Evolutionary conservation across 2,888 invertebrate species (phyloP).

Genomic region (Ferdinandea cuprea): DNA sequence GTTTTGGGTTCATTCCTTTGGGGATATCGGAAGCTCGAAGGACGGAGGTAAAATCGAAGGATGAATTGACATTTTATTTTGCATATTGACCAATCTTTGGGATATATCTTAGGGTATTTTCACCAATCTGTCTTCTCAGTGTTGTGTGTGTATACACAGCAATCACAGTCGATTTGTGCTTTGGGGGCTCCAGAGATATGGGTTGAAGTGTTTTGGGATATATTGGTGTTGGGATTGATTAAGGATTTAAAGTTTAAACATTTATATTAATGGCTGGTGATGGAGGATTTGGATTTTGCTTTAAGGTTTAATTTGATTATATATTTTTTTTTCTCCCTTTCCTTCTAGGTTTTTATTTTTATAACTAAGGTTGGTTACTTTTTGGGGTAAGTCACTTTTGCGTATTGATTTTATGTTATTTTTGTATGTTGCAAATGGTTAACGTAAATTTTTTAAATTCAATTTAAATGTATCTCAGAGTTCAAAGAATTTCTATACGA

Average conservation of each 20-base stretch:
- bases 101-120: slow-evolving; percentile 59
- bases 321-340: slow-evolving; percentile 25
- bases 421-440: not conserved
- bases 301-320: slow-evolving; percentile 60
- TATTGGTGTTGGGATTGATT: slow-evolving; percentile 69
- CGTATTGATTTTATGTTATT: not conserved
- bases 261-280: slow-evolving; percentile 69
- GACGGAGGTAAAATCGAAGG: slow-evolving; percentile 30
- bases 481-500: too few relatives aligned
- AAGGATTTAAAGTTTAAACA: slow-evolving; percentile 72
- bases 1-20: slow-evolving; percentile 58
- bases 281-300: slow-evolving; percentile 53
- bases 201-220: slow-evolving; percentile 62
- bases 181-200: slow-evolving; percentile 39
- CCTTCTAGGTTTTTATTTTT: not conserved
- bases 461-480: too few relatives aligned
- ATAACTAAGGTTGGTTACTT: not conserved
- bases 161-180: slow-evolving; percentile 66
- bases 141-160: slow-evolving; percentile 24
- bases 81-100: slow-evolving; percentile 72
- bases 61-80: slow-evolving; percentile 74
- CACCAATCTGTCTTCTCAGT: slow-evolving; percentile 53
- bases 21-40: slow-evolving; percentile 24
- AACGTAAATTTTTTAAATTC: too few relatives aligned
- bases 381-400: not conserved